A percentile compares a stretch with the other conserved stretches of the same genome.
Conservation (phyloP, 2,888 invertebrate genomes). For the Chrysotoxum bicinctum region DNA sequence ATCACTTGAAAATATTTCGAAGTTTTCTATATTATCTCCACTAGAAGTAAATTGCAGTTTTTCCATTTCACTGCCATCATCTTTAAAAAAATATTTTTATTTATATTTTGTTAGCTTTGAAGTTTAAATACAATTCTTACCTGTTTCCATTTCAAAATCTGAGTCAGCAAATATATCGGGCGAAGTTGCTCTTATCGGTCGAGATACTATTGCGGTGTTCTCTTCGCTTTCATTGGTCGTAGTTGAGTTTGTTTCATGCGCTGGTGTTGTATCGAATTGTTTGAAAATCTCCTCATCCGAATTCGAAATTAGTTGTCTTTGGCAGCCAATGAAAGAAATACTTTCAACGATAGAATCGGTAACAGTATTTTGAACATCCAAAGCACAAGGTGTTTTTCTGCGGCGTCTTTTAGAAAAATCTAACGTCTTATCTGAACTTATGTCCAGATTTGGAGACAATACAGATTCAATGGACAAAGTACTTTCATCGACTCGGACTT, state of each 20-base stretch:
- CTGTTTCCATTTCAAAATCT: conserved; percentile 75
- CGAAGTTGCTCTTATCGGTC: conserved; percentile 75
- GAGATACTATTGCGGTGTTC: not conserved
- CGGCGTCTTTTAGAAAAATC: not conserved
- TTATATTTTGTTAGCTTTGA: not conserved
- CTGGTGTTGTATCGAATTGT: not conserved
- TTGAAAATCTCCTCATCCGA: not conserved
- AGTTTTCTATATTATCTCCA: conserved; percentile 72
- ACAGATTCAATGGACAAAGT: not conserved
- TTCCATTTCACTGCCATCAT: conserved; percentile 9
- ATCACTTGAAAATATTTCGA: conserved; percentile 79
- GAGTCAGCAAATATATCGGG: conserved; percentile 80
- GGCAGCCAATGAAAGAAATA: not conserved
- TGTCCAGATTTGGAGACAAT: not conserved
- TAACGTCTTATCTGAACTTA: not conserved
- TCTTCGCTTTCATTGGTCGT: not conserved
- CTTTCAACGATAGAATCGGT: not conserved
- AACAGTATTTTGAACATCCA: not conserved
- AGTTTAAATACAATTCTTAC: not conserved
- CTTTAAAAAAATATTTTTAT: conserved; percentile 4
- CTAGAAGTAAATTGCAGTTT: not conserved
- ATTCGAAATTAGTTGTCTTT: not conserved
- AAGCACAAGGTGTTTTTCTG: not conserved
- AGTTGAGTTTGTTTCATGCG: not conserved
- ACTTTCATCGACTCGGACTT: conserved; percentile 45